phyloP scores from a whole-genome alignment of 2,113 vertebrate genomes.

The Atrichornis clamosus region DNA sequence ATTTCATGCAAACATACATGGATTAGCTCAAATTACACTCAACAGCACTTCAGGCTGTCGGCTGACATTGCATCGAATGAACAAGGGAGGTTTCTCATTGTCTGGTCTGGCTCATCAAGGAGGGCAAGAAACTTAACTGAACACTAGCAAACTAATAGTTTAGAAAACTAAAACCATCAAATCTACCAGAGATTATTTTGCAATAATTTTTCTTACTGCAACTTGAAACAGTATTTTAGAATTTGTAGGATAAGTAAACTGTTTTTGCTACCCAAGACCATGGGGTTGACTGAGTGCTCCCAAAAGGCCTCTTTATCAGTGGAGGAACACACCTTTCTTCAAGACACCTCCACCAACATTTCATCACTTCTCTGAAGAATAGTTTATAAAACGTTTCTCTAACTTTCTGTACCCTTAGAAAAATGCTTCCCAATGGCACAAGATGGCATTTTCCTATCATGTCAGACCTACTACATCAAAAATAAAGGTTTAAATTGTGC shows the following conservation, averaged over 20 bases:
- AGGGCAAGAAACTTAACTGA: not conserved
- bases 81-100: not conserved
- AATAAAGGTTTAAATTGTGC: not conserved
- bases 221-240: not conserved
- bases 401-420: not conserved
- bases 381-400: not conserved
- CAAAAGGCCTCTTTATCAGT: not conserved
- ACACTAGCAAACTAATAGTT: not conserved
- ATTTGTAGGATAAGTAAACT: not conserved
- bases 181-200: not conserved
- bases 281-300: fast-evolving
- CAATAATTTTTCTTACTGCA: not conserved
- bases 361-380: not conserved
- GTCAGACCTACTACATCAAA: not conserved
- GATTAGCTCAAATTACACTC: not conserved
- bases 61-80: not conserved
- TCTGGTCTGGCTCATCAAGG: not conserved
- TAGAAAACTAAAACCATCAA: not conserved
- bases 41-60: not conserved
- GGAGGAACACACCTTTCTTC: not conserved
- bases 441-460: not conserved
- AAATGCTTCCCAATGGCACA: not conserved
- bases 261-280: not conserved
- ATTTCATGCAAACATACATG: not conserved
- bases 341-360: not conserved